Evolutionary conservation across 2,797 vertebrate genomes (phyloP).

Genomic region (Threskiornis aethiopicus): DNA sequence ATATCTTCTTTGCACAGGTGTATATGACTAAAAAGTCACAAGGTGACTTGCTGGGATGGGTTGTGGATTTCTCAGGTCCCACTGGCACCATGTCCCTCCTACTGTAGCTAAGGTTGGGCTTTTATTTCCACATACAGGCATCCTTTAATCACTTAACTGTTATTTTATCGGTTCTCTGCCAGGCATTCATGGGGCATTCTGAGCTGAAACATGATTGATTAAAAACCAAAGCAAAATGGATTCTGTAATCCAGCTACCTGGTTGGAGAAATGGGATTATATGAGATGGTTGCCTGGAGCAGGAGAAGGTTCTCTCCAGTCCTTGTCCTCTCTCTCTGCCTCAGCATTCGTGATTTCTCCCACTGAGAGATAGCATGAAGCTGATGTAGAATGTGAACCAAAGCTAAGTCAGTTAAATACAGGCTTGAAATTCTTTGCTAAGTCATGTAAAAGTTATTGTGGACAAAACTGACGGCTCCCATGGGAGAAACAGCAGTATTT

Average conservation of each 20-base stretch:
- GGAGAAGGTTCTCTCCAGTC: not conserved
- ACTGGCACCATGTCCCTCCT: not conserved
- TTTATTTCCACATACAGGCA: not conserved
- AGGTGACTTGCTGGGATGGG: not conserved
- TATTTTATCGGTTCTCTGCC: not conserved
- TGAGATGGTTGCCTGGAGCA: not conserved
- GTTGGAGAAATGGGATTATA: not conserved
- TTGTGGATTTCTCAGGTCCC: not conserved
- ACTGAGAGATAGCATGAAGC: not conserved
- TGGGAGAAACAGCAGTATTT: not conserved
- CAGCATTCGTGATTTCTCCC: not conserved
- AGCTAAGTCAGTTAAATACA: not conserved
- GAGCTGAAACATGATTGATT: not conserved
- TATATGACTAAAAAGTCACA: not conserved
- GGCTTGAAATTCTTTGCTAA: not conserved
- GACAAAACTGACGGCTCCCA: not conserved
- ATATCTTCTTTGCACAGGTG: not conserved
- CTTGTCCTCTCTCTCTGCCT: not conserved
- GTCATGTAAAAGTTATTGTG: not conserved
- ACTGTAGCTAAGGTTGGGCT: not conserved
- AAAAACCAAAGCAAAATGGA: not conserved
- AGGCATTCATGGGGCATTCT: not conserved
- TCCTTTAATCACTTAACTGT: not conserved
- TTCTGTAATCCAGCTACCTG: not conserved
- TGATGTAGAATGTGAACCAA: not conserved